Evolutionary conservation across 53 echinoderm and acorn worm genomes (phyloP).

Genomic region (Hippasteria phrygiana): DNA sequence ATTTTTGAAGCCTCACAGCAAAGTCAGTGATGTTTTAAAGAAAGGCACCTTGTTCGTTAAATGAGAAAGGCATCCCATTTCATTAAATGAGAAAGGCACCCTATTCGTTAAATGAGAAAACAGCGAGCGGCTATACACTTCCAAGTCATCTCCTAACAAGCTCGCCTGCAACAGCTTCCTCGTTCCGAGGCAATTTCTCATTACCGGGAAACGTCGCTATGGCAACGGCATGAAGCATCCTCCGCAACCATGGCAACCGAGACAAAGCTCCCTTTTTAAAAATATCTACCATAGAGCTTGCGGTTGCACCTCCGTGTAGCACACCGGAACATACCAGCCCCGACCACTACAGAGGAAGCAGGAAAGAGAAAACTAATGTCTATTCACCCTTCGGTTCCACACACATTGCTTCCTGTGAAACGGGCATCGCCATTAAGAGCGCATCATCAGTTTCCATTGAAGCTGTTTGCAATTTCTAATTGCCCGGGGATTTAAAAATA

Average conservation of each 20-base stretch:
- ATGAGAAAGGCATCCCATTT: no score
- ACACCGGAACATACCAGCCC: not conserved
- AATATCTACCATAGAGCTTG: not conserved
- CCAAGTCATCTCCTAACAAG: not conserved
- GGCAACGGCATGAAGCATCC: conserved; percentile 41
- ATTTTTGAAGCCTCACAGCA: no score
- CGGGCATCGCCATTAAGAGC: not conserved
- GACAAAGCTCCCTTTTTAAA: not conserved
- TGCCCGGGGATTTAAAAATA: not conserved
- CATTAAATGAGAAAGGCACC: no score
- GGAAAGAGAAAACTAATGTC: not conserved
- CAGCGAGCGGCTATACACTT: no score
- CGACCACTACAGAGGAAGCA: not conserved
- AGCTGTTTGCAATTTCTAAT: not conserved
- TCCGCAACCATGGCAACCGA: conserved; percentile 7
- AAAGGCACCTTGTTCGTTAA: no score
- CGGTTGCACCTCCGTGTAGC: not conserved
- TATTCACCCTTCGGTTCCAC: not conserved
- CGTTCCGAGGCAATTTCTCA: not conserved
- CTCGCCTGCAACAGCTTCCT: not conserved
- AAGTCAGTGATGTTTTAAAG: no score
- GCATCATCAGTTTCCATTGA: not conserved
- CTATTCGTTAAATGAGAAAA: no score
- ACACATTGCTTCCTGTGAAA: not conserved
- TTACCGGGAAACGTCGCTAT: not conserved